Conservation (phyloP, 2,113 vertebrate genomes). For the Conger conger region DNA sequence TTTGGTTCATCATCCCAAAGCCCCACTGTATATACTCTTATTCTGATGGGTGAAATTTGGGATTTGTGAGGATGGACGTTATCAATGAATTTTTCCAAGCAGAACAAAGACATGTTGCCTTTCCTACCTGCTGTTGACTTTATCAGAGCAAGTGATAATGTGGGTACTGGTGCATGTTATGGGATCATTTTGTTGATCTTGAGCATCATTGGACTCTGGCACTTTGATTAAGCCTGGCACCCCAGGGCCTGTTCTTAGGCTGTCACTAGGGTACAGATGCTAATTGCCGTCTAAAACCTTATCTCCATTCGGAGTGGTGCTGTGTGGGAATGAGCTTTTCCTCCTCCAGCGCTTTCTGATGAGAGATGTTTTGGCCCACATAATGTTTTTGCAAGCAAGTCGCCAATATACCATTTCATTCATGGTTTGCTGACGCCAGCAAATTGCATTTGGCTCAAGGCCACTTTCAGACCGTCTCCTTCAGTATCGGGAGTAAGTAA, state of each 20-base stretch:
- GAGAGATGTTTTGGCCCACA: not conserved
- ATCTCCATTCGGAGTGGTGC: not conserved
- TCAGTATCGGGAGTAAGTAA: not conserved
- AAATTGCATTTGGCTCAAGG: constrained; percentile 1
- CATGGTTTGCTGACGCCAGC: not conserved
- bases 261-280: not conserved
- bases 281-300: constrained; percentile 13
- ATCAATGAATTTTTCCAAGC: not conserved
- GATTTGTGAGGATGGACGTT: not conserved
- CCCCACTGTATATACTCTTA: not conserved
- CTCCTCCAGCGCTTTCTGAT: not conserved
- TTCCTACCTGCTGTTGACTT: not conserved
- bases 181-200: not conserved
- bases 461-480: not conserved
- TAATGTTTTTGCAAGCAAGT: not conserved
- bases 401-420: constrained; percentile 8
- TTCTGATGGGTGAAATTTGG: not conserved
- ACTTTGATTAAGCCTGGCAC: constrained; percentile 1
- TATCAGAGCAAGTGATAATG: not conserved
- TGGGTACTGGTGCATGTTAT: not conserved
- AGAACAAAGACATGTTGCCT: not conserved
- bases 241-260: not conserved
- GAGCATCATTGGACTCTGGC: not conserved
- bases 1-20: not conserved
- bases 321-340: not conserved